These are phyloP conservation scores for Macrochelys suwanniensis DNA, from an alignment of 2,797 vertebrate genomes.

Conservation along the genomic window DNA sequence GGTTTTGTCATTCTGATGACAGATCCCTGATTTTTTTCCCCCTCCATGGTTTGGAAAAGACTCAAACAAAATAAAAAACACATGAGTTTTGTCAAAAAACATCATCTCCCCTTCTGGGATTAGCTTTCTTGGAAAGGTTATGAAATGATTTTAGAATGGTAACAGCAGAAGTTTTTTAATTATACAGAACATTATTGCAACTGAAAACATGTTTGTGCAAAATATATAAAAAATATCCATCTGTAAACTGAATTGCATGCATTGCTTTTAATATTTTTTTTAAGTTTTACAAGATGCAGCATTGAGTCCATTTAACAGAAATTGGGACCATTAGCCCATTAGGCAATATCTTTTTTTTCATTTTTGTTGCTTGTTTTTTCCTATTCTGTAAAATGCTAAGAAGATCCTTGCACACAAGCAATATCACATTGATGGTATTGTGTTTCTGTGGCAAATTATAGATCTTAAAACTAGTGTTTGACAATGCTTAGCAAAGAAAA, in stretches of 20 bases:
- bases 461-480: not conserved
- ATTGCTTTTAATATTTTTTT: not conserved
- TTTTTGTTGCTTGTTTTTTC: not conserved
- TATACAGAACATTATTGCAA: constrained; percentile 1
- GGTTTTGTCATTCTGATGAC: constrained; percentile 23
- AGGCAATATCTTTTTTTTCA: not conserved
- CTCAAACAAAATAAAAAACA: not conserved
- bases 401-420: not conserved
- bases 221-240: not conserved
- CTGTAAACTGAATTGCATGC: not conserved
- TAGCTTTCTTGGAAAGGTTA: not conserved
- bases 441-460: not conserved
- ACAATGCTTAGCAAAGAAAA: not conserved
- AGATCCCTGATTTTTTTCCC: not conserved
- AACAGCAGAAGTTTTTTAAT: constrained; percentile 23
- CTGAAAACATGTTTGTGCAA: not conserved
- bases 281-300: not conserved
- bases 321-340: not conserved
- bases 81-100: not conserved
- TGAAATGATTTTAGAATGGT: not conserved
- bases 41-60: constrained; percentile 21
- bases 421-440: not conserved
- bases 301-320: not conserved
- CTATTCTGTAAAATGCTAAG: not conserved
- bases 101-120: not conserved